Evolutionary conservation across 2,113 vertebrate genomes (phyloP).

Genomic region (Emydocephalus ijimae): DNA sequence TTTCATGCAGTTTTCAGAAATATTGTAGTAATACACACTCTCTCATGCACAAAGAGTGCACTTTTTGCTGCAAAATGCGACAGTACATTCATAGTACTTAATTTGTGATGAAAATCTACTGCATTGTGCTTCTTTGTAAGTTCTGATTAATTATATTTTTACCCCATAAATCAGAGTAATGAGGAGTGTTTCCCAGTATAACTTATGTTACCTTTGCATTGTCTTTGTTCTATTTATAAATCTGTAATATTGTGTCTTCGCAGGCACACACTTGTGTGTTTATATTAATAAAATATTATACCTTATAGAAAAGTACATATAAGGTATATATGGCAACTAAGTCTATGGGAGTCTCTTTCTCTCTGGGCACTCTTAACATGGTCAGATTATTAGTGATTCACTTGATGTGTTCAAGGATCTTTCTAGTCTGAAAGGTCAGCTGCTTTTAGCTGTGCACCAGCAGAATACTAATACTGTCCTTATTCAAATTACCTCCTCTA

Average conservation of each 20-base stretch:
- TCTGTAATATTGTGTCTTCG: constrained; percentile 30
- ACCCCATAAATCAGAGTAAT: constrained; percentile 77
- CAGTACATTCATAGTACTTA: constrained; percentile 51
- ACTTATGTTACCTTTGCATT: constrained; percentile 66
- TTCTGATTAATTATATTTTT: constrained; percentile 79
- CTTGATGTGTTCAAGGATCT: constrained; percentile 96
- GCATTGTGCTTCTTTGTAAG: constrained; percentile 74
- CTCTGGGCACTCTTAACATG: constrained; percentile 83
- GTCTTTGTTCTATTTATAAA: constrained; percentile 70
- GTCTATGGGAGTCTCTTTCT: constrained; percentile 73
- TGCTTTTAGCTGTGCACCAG: constrained; percentile 93
- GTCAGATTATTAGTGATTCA: constrained; percentile 91
- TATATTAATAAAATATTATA: constrained; percentile 68
- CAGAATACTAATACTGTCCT: constrained; percentile 98
- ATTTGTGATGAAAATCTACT: constrained; percentile 69
- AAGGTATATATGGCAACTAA: constrained; percentile 74
- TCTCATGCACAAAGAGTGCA: not conserved
- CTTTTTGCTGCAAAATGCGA: constrained; percentile 5
- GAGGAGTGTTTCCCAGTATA: constrained; percentile 67
- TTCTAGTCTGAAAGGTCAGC: constrained; percentile 98
- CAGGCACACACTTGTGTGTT: not conserved
- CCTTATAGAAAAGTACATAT: constrained; percentile 57
- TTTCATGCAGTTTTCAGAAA: constrained; percentile 40
- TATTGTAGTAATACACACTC: constrained; percentile 11
- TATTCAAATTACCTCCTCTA: constrained; percentile 98